These are phyloP conservation scores for Echiichthys vipera DNA, from an alignment of 2,797 vertebrate genomes.

Conservation along the genomic window DNA sequence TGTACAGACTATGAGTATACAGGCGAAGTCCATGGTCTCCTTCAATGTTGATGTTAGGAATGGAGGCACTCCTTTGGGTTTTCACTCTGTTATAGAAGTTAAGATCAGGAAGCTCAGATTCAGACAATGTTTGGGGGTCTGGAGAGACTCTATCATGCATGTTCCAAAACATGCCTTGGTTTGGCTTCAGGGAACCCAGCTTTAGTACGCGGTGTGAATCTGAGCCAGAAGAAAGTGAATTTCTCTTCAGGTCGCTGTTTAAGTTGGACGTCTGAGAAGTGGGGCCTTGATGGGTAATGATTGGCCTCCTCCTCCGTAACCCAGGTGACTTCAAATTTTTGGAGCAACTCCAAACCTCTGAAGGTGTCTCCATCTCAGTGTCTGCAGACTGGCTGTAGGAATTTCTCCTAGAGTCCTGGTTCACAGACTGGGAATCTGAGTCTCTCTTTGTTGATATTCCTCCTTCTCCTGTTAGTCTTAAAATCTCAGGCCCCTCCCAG, in stretches of 20 bases:
- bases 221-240: conserved; percentile 33
- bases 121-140: conserved; percentile 65
- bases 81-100: conserved; percentile 55
- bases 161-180: conserved; percentile 63
- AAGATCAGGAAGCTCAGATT: conserved; percentile 63
- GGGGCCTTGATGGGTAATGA: conserved; percentile 39
- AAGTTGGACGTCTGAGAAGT: conserved; percentile 41
- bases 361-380: conserved; percentile 17
- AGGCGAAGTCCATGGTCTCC: background rate
- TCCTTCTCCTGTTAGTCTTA: background rate
- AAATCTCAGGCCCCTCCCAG: conserved; percentile 6
- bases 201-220: conserved; percentile 71
- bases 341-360: conserved; percentile 48
- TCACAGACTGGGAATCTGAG: conserved; percentile 33
- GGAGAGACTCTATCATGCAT: conserved; percentile 39
- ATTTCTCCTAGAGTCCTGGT: conserved; percentile 35
- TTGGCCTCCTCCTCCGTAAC: conserved; percentile 66
- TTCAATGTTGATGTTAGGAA: conserved; percentile 56
- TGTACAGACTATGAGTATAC: background rate
- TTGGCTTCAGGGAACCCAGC: conserved; percentile 69
- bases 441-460: conserved; percentile 18
- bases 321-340: conserved; percentile 70
- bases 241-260: conserved; percentile 54
- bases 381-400: conserved; percentile 51
- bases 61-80: conserved; percentile 73